A percentile compares a stretch with the other conserved stretches of the same genome.
Conservation (phyloP, 2,888 invertebrate species). For the Lepidocyrtoides sp. region DNA sequence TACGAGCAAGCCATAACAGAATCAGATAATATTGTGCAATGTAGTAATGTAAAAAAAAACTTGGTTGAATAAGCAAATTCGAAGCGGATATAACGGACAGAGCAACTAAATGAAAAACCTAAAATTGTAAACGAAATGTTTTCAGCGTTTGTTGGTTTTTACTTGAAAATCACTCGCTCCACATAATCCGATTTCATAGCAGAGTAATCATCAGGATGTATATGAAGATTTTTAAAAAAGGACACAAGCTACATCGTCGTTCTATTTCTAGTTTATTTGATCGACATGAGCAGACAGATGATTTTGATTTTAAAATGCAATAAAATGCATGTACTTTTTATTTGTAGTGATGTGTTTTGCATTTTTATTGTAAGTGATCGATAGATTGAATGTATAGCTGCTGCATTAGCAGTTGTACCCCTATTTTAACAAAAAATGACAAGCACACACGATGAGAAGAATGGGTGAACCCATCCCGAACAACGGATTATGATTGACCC, state of each 20-base stretch:
- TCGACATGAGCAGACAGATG: constrained; percentile 59
- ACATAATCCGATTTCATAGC: constrained; percentile 79
- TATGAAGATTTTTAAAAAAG: not conserved
- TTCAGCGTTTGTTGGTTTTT: constrained; percentile 49
- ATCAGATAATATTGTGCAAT: not conserved
- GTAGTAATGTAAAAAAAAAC: not conserved
- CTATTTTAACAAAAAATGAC: constrained; percentile 58
- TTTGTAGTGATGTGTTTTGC: constrained; percentile 40
- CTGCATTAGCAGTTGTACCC: constrained; percentile 45
- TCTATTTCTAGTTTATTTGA: constrained; percentile 28
- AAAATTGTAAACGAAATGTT: constrained; percentile 13
- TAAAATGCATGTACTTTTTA: not conserved
- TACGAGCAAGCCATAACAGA: constrained; percentile 17
- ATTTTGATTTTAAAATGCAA: constrained; percentile 48
- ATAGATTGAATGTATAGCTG: constrained; percentile 26
- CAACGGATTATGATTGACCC: constrained; percentile 73
- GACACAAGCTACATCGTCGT: not conserved
- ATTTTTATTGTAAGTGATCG: constrained; percentile 53
- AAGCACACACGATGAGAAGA: constrained; percentile 55
- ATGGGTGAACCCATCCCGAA: constrained; percentile 64
- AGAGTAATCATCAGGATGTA: constrained; percentile 56
- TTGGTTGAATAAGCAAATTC: constrained; percentile 35
- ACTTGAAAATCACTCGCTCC: constrained; percentile 74
- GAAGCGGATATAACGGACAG: constrained; percentile 7
- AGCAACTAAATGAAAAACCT: not conserved